phyloP scores from a whole-genome alignment of 2,113 vertebrate genomes.

The Sitta europaea region DNA sequence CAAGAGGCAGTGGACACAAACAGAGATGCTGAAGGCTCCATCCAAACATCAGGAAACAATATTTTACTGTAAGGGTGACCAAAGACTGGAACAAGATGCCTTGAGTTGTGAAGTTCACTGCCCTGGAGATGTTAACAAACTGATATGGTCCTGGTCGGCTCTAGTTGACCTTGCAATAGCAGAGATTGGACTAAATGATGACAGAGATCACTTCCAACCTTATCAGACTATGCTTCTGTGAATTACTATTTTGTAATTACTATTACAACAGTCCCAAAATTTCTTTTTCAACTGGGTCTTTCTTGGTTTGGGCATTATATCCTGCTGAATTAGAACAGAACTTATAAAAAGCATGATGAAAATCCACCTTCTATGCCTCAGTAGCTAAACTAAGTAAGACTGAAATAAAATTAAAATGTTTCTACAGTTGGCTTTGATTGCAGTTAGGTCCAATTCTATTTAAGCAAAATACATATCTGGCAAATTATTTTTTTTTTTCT shows the following conservation, averaged over 20 bases:
- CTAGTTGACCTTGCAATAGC: background rate
- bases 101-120: background rate
- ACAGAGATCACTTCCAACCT: background rate
- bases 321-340: background rate
- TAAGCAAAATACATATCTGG: background rate
- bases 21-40: background rate
- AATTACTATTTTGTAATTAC: background rate
- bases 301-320: background rate
- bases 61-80: background rate
- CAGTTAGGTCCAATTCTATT: background rate
- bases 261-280: background rate
- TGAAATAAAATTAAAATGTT: background rate
- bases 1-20: background rate
- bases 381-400: background rate
- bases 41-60: background rate
- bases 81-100: background rate
- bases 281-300: background rate
- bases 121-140: background rate
- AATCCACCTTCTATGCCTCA: background rate
- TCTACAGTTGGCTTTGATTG: background rate
- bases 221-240: background rate
- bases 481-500: background rate
- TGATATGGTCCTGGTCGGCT: background rate
- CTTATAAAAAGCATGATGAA: background rate
- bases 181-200: background rate